Base-by-base conservation (phyloP, 2,797 vertebrate genomes). In the Sparidentex hasta region DNA sequence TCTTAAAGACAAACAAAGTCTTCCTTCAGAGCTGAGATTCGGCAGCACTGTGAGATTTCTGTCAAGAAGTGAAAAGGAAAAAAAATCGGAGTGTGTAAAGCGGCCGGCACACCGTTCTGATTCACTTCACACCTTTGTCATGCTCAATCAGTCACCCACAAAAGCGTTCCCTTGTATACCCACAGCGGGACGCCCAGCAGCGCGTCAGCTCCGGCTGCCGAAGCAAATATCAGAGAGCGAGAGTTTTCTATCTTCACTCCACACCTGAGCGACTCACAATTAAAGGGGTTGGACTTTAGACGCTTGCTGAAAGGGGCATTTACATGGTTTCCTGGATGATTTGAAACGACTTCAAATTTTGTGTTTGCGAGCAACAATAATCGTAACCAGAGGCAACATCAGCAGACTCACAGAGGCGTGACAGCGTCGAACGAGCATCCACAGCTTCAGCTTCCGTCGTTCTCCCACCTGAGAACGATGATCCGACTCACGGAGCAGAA, bases 161-260 rank as follows among this genome's bases (percentile, higher is more conserved):
- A 65, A 65, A 46, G 46, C 69, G 11, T 47, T 55, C 12, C 41
- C 1, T 38, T 52, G 61, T 43, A 25, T 2, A 17, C 48, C 33
- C 46, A 55, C 58, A 3, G 12, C 8, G 14, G 70, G 71, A 78
- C 62, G 48, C 23, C 43, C 13, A n/a, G 21, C 12, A 5, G 20
- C 0, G 5, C 65, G 38, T 63, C 51, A 59, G 58, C 58, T 38
- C 27, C 21, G 33, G 59, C 72, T 47, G 69, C 44, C 78, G 5
- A 16, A 65, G 61, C 1, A 63, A 69, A 77, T 23, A 57, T 50
- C 29, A 11, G 2, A 50, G n/a, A 4, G 46, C 38, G 46, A 46
- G 71, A 3, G 7, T 38, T 38, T 38, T 18, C 54, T 84, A 74
- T 84, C 74, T 84, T 27, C 27, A 2, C 50, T 52, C 46, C 8